These are phyloP conservation scores for Diarsia brunnea DNA, from an alignment of 2,888 invertebrate genomes.

Conservation along the genomic window DNA sequence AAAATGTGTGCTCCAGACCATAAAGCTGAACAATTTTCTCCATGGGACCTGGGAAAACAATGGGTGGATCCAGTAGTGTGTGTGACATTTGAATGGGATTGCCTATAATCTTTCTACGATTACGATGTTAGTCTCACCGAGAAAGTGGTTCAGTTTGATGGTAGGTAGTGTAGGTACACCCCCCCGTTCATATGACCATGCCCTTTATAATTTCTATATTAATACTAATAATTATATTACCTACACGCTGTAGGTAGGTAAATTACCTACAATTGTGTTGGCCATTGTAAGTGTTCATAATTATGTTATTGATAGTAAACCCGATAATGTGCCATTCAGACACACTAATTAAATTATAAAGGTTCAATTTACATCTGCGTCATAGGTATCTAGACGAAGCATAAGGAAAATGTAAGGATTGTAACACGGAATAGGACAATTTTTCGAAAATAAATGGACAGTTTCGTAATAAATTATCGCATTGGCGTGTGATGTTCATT, in stretches of 20 bases:
- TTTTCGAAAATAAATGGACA: not conserved
- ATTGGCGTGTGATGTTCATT: not conserved
- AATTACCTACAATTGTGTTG: no score
- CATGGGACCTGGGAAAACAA: not conserved
- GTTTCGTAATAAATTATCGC: not conserved
- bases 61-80: not conserved
- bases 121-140: not conserved
- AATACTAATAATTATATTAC: no score
- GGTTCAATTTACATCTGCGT: not conserved
- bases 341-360: constrained; percentile 8
- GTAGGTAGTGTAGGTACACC: no score
- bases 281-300: not conserved
- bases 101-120: not conserved
- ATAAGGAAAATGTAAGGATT: not conserved
- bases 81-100: not conserved
- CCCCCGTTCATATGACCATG: not conserved
- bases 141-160: not conserved
- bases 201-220: no score
- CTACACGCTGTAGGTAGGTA: not conserved
- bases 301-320: not conserved
- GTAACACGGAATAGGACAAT: not conserved
- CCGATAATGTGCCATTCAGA: constrained; percentile 5
- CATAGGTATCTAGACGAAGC: not conserved
- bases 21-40: not conserved
- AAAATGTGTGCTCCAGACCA: not conserved